Conservation (phyloP, 2,888 invertebrate genomes). For the Kuschelorhynchus macadamiae region DNA sequence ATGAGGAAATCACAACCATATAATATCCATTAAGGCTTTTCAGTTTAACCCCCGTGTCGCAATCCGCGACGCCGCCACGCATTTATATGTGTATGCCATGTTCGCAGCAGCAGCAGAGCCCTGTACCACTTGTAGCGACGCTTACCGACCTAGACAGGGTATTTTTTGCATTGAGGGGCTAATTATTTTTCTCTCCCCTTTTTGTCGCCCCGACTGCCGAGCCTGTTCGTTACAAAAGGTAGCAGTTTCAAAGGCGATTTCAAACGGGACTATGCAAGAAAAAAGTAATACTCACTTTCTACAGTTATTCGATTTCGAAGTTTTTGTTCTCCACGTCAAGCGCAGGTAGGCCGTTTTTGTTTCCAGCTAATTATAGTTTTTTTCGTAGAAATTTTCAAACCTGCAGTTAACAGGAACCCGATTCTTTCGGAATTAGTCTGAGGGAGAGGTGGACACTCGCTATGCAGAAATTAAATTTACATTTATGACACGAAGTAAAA, state of each 20-base stretch:
- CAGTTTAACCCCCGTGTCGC: too few relatives aligned
- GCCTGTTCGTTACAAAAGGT: constrained; percentile 37
- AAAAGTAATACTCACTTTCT: constrained; percentile 22
- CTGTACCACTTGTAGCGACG: constrained; percentile 44
- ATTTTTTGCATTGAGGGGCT: constrained; percentile 45
- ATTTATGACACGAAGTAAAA: too few relatives aligned
- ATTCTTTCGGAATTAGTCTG: too few relatives aligned
- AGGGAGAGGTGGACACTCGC: too few relatives aligned
- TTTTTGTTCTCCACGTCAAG: constrained; percentile 31
- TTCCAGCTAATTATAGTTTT: too few relatives aligned
- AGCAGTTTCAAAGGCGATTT: constrained; percentile 38
- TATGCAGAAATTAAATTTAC: too few relatives aligned
- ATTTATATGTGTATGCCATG: constrained; percentile 25
- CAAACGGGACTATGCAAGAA: constrained; percentile 20
- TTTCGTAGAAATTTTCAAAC: too few relatives aligned
- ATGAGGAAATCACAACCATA: too few relatives aligned
- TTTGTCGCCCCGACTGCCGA: constrained; percentile 15
- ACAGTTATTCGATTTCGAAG: constrained; percentile 25
- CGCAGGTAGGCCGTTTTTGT: constrained; percentile 16
- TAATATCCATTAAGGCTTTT: too few relatives aligned
- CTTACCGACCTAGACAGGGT: constrained; percentile 39
- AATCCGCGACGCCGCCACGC: too few relatives aligned
- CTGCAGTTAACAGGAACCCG: too few relatives aligned
- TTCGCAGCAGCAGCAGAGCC: constrained; percentile 35
- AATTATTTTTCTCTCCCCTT: constrained; percentile 47